Conservation (phyloP, 2,113 vertebrate genomes). For the Gymnocephalus cernua region DNA sequence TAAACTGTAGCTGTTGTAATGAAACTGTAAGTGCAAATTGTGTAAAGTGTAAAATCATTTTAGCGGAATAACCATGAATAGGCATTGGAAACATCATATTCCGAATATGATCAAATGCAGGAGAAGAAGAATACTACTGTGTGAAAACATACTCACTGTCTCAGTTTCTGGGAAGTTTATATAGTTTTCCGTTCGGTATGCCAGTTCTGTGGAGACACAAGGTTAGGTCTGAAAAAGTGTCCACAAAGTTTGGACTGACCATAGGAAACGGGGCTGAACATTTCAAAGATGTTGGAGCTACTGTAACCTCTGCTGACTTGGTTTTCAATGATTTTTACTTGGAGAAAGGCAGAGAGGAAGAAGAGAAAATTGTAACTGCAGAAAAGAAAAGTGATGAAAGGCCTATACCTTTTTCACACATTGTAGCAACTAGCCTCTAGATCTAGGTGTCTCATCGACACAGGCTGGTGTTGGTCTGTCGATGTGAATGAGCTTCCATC, state of each 20-base stretch:
- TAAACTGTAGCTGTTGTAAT: too few species aligned
- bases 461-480: neutral
- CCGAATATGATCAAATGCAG: neutral
- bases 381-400: slow-evolving; percentile 28
- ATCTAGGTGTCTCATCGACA: slow-evolving; percentile 1
- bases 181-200: neutral
- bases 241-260: slow-evolving; percentile 6
- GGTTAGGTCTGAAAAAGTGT: neutral
- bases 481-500: neutral
- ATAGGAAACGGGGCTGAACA: neutral
- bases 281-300: slow-evolving; percentile 30
- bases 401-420: neutral
- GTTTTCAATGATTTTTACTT: slow-evolving; percentile 15
- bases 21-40: too few species aligned
- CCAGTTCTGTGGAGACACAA: neutral
- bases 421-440: neutral
- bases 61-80: neutral
- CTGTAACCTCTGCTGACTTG: slow-evolving; percentile 8
- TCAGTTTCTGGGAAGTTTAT: neutral
- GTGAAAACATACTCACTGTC: neutral
- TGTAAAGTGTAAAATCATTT: too few species aligned
- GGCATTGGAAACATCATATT: neutral
- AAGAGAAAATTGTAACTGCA: slow-evolving; percentile 25
- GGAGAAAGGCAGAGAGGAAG: slow-evolving; percentile 14
- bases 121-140: neutral